phyloP scores from a whole-genome alignment of 2,888 invertebrate species.

The Limnephilus marmoratus region DNA sequence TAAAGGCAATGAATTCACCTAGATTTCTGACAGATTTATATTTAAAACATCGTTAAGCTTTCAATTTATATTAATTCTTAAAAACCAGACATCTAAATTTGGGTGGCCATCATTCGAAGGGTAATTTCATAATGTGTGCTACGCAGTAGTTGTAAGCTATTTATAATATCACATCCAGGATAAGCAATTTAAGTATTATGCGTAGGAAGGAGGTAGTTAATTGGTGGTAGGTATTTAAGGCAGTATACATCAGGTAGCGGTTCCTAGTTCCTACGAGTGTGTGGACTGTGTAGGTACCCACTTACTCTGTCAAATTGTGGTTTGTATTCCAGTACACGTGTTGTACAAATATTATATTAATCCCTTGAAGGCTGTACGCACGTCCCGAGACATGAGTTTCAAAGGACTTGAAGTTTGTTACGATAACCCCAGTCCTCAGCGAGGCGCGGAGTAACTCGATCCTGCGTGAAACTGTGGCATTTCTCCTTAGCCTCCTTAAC shows the following conservation, averaged over 20 bases:
- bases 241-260: background rate
- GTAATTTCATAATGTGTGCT: background rate
- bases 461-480: slow-evolving; percentile 32
- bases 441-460: slow-evolving; percentile 2
- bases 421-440: background rate
- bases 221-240: background rate
- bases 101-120: too few species aligned
- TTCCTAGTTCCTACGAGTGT: background rate
- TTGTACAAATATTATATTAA: slow-evolving; percentile 2
- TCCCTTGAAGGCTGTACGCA: background rate
- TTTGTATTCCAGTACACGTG: background rate
- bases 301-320: background rate
- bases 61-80: too few species aligned
- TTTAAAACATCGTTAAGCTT: too few species aligned
- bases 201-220: background rate
- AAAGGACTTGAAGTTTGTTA: background rate
- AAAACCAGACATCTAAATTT: too few species aligned
- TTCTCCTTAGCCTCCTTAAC: slow-evolving; percentile 14
- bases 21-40: too few species aligned
- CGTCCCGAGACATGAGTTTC: background rate
- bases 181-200: background rate
- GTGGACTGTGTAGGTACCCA: background rate
- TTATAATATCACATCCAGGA: background rate
- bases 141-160: background rate
- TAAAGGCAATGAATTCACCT: too few species aligned